Conservation (phyloP, 2,113 vertebrate genomes). For the Antechinus stuartii region DNA sequence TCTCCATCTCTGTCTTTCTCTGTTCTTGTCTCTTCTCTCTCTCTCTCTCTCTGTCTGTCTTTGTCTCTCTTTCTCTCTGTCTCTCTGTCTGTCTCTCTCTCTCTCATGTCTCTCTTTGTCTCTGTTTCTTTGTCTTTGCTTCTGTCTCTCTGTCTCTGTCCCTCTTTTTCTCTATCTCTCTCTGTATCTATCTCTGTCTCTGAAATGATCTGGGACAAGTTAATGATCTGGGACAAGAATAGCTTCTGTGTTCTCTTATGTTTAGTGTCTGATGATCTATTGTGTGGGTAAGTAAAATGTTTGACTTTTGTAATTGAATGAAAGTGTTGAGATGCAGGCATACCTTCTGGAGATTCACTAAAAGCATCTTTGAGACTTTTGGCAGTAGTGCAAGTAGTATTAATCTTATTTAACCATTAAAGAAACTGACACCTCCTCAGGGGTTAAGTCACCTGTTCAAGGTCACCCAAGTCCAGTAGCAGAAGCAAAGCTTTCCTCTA, state of each 20-base stretch:
- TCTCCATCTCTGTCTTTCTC: no score
- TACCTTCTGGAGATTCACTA: not conserved
- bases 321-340: not conserved
- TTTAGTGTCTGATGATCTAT: not conserved
- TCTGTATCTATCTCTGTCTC: not conserved
- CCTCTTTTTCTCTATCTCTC: no score
- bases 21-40: no score
- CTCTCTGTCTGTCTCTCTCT: no score
- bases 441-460: not conserved
- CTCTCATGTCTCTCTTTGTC: no score
- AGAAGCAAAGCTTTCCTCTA: not conserved
- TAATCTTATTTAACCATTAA: not conserved
- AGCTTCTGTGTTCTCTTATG: not conserved
- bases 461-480: not conserved
- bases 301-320: not conserved
- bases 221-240: not conserved
- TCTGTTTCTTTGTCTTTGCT: no score
- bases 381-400: not conserved
- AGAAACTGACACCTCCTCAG: not conserved
- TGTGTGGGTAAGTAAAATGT: not conserved
- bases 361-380: not conserved
- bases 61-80: no score
- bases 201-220: not conserved
- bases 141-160: no score
- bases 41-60: not conserved